Evolutionary conservation across 2,113 vertebrate species (phyloP).

Genomic region (Etheostoma spectabile): DNA sequence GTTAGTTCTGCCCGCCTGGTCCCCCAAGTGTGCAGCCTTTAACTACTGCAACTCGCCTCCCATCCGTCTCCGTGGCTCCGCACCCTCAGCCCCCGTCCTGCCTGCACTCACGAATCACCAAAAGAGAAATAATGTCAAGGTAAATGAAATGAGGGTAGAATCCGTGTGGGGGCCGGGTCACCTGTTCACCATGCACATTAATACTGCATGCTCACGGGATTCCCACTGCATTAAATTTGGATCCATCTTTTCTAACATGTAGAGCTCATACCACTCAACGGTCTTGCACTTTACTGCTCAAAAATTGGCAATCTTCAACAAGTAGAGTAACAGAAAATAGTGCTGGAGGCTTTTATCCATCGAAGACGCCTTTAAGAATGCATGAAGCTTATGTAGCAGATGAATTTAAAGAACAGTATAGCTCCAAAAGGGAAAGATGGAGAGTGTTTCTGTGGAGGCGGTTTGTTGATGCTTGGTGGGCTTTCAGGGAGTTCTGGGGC

Average conservation of each 20-base stretch:
- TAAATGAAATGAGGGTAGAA: constrained; percentile 30
- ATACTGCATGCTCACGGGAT: neutral
- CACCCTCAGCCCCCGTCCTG: constrained; percentile 3
- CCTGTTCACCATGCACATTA: neutral
- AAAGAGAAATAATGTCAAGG: constrained; percentile 19
- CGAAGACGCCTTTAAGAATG: constrained; percentile 29
- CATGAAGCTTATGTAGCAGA: constrained; percentile 36
- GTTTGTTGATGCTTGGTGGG: constrained; percentile 10
- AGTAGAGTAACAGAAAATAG: constrained; percentile 1
- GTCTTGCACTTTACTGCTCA: neutral
- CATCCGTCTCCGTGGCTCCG: constrained; percentile 16
- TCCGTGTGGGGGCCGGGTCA: constrained; percentile 36
- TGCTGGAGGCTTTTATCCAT: constrained; percentile 28
- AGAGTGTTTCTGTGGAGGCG: constrained; percentile 26
- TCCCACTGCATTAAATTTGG: neutral
- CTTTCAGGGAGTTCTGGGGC: neutral
- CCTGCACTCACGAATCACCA: constrained; percentile 45
- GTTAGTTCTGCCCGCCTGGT: constrained; percentile 57
- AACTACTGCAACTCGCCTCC: constrained; percentile 23
- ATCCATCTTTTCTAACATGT: neutral
- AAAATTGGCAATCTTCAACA: neutral
- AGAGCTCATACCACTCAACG: neutral
- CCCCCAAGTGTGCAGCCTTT: constrained; percentile 25
- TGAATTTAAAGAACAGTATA: constrained; percentile 8
- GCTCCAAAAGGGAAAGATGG: neutral